Base-by-base conservation (phyloP, 1,140 invertebrate species). In the Formica selysi region DNA sequence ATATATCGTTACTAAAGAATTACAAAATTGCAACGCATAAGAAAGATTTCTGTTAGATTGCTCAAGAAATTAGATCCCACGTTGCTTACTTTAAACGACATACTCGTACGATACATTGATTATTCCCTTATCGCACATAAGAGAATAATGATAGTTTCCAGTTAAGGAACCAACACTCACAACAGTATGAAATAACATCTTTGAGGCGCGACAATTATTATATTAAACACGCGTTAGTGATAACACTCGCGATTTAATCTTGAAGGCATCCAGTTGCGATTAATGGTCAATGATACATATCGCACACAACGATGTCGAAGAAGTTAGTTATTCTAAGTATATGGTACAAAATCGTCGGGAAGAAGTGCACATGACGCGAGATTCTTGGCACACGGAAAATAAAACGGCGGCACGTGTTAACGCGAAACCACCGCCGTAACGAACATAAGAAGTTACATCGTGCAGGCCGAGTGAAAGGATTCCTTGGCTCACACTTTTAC, bases 391-490 rank as follows among this genome's bases (percentile, higher is more conserved):
- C 22, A 11, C 38, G 26, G 22, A 26, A 29, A 73, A 41, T 76
- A 59, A 78, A 19, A 79, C 59, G 44, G 38, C 41, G 57, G 38
- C 68, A 85, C 74, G 84, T 67, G 84, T 86, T 74, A 79, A 65
- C 84, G 16, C 29, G 64, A 76, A 74, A 65, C 32, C 32, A 64
- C 41, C 76, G n/a, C 59, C 51, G 57, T 79, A 51, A 71, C 86
- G 48, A 85, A 85, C 61, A 44, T 71, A 73, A 74, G 84, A 80
- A 79, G 76, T 86, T 78, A 86, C 78, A 81, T 86, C 85, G 85
- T 32, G 61, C 74, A 38, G 48, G 44, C 86, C 48, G 84, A 87
- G 86, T 87, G 86, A 87, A 87, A 87, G 86, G 86, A 80, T 87
- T 87, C 84, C 84, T 79, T 64, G 73, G 67, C 67, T 87, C 51